Base-by-base conservation (phyloP, 1,140 invertebrate species). In the Zaprionus capensis region DNA sequence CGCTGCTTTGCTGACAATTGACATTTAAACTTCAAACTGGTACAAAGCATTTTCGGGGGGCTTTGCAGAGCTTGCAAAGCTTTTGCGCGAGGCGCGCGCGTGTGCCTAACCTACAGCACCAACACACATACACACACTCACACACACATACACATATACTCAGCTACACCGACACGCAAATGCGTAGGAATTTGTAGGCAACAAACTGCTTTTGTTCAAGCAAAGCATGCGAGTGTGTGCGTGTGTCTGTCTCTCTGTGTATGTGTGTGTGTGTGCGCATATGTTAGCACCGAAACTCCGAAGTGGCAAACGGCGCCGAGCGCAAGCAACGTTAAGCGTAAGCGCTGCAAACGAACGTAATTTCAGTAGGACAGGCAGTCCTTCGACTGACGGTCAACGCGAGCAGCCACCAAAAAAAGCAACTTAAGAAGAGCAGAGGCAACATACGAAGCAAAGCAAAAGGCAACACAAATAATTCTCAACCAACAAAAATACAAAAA, bases 351-450 rank as follows among this genome's bases (percentile, higher is more conserved):
- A 87, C 71, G 71, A 88, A 72, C 64, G 78, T 64, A 74, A 82
- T 78, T 80, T 87, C 84, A 87, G 84, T 87, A 87, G 84, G 84
- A 87, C 84, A 86, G 82, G 78, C 84, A 87, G 84, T 87, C 84
- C 84, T 87, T 87, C 84, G 84, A 86, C 84, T 87, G 78, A 87
- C 84, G 84, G 84, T 88, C 84, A 84, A 88, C 84, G 84, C 84
- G 82, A 84, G 74, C 81, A 88, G 84, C 59, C 69, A 77, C 66
- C 78, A 87, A 79, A 72, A 83, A 59, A 49, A 80, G 73, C 62
- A 81, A 49, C 28, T 24, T 59, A 66, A 66, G 12, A 7, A 26
- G 51, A 65, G 28, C 44, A 57, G 36, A 53, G 17, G 24, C 17
- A 20, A 64, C 55, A 62, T 62, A 62, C 68, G 74, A 58, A 73